phyloP scores from a whole-genome alignment of 2,888 invertebrate species.

The Chaetoderma sp. region DNA sequence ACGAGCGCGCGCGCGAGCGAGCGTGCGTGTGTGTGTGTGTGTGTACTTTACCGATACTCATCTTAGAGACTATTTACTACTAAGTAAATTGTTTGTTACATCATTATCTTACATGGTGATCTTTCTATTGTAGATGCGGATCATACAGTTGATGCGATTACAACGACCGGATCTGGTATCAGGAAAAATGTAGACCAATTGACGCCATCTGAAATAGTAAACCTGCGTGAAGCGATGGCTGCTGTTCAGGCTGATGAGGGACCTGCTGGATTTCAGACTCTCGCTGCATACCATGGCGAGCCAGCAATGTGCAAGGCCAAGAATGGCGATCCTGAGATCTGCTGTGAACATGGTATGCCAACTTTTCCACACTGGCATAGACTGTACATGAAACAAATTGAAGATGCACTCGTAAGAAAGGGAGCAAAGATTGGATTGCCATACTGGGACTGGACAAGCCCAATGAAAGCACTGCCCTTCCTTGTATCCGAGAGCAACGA shows the following conservation, averaged over 20 bases:
- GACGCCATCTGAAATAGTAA: slow-evolving; percentile 28
- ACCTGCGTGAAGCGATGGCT: slow-evolving; percentile 30
- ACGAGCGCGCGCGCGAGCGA: too few relatives aligned
- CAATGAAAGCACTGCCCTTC: background rate
- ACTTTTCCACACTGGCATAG: slow-evolving; percentile 42
- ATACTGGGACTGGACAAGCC: slow-evolving; percentile 18
- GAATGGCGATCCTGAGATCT: slow-evolving; percentile 3
- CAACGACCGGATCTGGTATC: slow-evolving; percentile 11
- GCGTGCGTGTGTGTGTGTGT: too few relatives aligned
- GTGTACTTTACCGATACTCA: too few relatives aligned
- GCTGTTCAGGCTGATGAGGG: slow-evolving; percentile 25
- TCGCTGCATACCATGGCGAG: slow-evolving; percentile 31
- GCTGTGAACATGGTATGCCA: slow-evolving; percentile 39
- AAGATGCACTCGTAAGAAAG: slow-evolving; percentile 8
- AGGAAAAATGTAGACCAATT: slow-evolving; percentile 36
- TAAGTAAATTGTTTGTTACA: too few relatives aligned
- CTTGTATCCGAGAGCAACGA: slow-evolving; percentile 23
- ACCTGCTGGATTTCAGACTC: slow-evolving; percentile 24
- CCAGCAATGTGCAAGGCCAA: slow-evolving; percentile 23
- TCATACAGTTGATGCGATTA: too few relatives aligned
- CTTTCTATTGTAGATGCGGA: too few relatives aligned
- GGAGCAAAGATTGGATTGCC: slow-evolving; percentile 15
- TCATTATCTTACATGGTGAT: too few relatives aligned
- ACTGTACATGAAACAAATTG: slow-evolving; percentile 28
- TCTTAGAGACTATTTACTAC: too few relatives aligned